Base-by-base conservation (phyloP, 1,140 invertebrate species). In the Protaetia brevitarsis region DNA sequence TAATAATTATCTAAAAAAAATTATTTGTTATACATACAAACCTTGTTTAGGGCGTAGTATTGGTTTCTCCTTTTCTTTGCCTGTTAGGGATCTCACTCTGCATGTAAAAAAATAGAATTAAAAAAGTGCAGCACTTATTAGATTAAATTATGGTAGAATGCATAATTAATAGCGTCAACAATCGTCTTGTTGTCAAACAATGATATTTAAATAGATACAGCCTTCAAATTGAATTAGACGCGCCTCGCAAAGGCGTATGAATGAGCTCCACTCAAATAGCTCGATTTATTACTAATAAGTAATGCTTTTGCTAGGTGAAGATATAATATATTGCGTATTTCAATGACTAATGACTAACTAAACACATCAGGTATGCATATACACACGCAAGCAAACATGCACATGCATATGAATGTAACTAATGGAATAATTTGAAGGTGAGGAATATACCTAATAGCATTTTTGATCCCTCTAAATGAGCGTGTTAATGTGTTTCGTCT, bases 391-490 rank as follows among this genome's bases (percentile, higher is more conserved):
- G 51, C 23, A 30, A 58, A 28, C 11, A 11, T 58, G 29, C 16
- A 16, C 29, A 28, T 4, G 6, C 11, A 10, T 10, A 2, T 30
- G 5, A 27, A 7, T 58, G 28, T 23, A 58, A 16, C 11, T 6
- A 58, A 7, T 11, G 7, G 29, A 58, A 29, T 28, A 11, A 58
- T n/a, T 10, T 16, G 10, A 2, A 29, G 1, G 10, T 58, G 31
- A 7, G 31, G 7, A 60, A 34, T 6, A 62, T 58, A 64, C 61
- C 62, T 58, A 68, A 36, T 27, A 31, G 16, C 26, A 27, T 65
- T 57, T 65, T 65, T 29, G 16, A 68, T 8, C 7, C 21, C 26
- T 10, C 67, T 34, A 36, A 68, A 68, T 2, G 64, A 66, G 8
- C 51, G 23, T 27, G 57, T 45, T n/a, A 68, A n/a, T 16, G 34